Evolutionary conservation across 2,797 vertebrate genomes (phyloP).

Genomic region (Lophura swinhoii): DNA sequence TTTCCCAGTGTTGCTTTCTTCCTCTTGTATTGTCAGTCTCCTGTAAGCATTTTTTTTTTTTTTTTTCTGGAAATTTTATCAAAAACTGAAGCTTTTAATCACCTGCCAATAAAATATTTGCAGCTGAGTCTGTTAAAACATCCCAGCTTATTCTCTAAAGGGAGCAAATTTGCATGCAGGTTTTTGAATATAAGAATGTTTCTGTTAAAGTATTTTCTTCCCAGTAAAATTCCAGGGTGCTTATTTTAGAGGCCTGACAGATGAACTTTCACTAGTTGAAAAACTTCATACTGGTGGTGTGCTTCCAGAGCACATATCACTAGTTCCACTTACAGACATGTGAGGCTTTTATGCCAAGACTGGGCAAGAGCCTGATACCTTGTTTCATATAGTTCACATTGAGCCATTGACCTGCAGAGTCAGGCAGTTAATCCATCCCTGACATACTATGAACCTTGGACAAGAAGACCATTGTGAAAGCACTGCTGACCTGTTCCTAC

Average conservation of each 20-base stretch:
- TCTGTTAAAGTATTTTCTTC: slow-evolving; percentile 52
- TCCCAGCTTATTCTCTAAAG: not conserved
- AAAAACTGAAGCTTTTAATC: not conserved
- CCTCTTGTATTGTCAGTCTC: not conserved
- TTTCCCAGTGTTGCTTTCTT: not conserved
- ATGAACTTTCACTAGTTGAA: slow-evolving; percentile 48
- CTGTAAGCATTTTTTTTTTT: not conserved
- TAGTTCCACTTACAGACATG: not conserved
- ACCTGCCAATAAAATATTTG: not conserved
- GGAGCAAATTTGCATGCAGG: slow-evolving; percentile 10
- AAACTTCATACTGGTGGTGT: slow-evolving; percentile 23
- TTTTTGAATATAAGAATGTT: slow-evolving; percentile 35
- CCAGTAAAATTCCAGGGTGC: slow-evolving; percentile 37
- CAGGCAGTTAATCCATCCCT: not conserved
- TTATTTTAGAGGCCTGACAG: slow-evolving; percentile 56
- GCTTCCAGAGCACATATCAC: not conserved
- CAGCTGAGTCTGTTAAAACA: slow-evolving; percentile 14
- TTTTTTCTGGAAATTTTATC: not conserved
- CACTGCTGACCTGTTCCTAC: not conserved
- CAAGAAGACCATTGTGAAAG: not conserved
- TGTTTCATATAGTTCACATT: not conserved
- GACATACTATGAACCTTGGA: not conserved
- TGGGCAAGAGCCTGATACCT: not conserved
- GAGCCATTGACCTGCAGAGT: not conserved
- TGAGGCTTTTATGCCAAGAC: not conserved